Percentiles rank a stretch among this genome's conserved stretches.
These are phyloP conservation scores for Labeo catla DNA, from an alignment of 2,113 vertebrate species.

Conservation along the genomic window DNA sequence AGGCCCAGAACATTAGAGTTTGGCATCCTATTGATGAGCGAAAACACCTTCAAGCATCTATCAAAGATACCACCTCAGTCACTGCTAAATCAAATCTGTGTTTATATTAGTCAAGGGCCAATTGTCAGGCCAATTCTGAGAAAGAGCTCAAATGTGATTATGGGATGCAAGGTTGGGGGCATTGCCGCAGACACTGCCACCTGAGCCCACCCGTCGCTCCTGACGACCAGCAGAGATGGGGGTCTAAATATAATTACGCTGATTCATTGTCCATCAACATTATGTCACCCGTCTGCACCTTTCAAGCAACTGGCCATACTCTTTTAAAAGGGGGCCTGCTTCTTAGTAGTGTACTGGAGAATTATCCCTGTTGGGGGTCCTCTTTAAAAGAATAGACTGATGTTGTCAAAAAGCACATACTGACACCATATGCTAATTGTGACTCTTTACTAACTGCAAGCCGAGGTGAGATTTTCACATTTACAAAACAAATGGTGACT, in stretches of 20 bases:
- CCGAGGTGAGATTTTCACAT: conserved; percentile 28
- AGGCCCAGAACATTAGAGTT: too few species aligned
- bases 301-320: not conserved
- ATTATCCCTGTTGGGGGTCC: conserved; percentile 16
- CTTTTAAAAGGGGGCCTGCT: conserved; percentile 21
- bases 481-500: conserved; percentile 36
- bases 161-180: conserved; percentile 53
- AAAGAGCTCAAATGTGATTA: conserved; percentile 72
- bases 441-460: conserved; percentile 13
- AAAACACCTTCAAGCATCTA: not conserved
- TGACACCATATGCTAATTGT: conserved; percentile 46
- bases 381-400: conserved; percentile 28
- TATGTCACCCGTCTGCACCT: not conserved
- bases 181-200: conserved; percentile 64
- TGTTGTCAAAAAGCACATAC: conserved; percentile 37
- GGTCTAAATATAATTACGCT: conserved; percentile 66
- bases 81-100: conserved; percentile 66
- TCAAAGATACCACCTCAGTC: conserved; percentile 44
- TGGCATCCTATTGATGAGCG: not conserved
- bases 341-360: not conserved
- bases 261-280: conserved; percentile 68
- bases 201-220: conserved; percentile 69
- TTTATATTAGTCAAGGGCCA: conserved; percentile 66
- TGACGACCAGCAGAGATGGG: conserved; percentile 37
- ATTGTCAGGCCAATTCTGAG: conserved; percentile 64